phyloP scores from a whole-genome alignment of 2,113 vertebrate genomes.

The Nyctereutes procyonoides region DNA sequence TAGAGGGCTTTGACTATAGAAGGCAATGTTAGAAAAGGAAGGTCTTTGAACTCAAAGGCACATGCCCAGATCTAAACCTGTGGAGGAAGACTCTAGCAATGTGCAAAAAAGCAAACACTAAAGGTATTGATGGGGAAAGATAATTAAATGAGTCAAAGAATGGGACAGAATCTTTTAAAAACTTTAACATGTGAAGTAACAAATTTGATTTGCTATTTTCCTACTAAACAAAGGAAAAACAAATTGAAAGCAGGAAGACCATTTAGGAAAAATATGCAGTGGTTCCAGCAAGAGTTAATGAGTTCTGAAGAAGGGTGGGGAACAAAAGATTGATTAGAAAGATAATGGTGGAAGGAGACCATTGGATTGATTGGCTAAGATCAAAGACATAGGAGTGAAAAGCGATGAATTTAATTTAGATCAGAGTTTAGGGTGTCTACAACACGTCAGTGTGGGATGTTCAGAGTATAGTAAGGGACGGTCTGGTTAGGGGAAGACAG shows the following conservation, averaged over 20 bases:
- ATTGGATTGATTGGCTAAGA: not conserved
- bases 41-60: not conserved
- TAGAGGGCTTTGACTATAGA: not conserved
- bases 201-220: not conserved
- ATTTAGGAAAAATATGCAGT: not conserved
- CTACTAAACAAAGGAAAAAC: not conserved
- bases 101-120: not conserved
- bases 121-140: not conserved
- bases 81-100: not conserved
- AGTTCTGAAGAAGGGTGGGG: not conserved
- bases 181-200: not conserved
- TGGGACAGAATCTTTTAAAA: not conserved
- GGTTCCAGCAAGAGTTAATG: not conserved
- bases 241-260: not conserved
- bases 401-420: not conserved
- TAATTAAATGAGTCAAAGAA: not conserved
- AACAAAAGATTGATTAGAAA: not conserved
- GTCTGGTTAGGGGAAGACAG: not conserved
- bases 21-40: not conserved
- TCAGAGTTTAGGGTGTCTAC: constrained; percentile 7
- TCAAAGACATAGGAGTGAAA: not conserved
- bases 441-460: not conserved
- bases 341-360: not conserved
- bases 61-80: not conserved
- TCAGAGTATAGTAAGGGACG: not conserved